Percentiles rank a stretch among this genome's conserved stretches.
Evolutionary conservation across 1,140 invertebrate species (phyloP).

Genomic region (Atta texana): DNA sequence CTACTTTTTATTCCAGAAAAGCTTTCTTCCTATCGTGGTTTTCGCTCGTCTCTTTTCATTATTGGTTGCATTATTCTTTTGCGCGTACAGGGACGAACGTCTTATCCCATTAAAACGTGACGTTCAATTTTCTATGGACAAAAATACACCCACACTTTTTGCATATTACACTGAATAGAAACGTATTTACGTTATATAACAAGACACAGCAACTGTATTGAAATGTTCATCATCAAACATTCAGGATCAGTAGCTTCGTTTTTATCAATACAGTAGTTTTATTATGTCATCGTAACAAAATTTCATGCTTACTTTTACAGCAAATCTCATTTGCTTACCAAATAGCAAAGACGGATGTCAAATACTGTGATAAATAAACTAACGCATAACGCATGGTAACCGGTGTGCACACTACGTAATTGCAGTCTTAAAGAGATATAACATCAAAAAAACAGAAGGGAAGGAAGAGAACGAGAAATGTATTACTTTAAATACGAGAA

Average conservation of each 20-base stretch:
- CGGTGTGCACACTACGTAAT: background rate
- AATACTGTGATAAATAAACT: background rate
- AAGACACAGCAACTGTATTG: background rate
- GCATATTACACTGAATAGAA: background rate
- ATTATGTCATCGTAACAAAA: background rate
- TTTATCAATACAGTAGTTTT: too few relatives aligned
- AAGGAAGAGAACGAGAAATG: background rate
- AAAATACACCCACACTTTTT: background rate
- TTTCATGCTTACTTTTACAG: conserved; percentile 7
- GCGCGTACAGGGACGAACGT: background rate
- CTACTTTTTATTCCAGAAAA: conserved; percentile 29
- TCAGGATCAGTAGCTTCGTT: background rate
- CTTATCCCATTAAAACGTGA: background rate
- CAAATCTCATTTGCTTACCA: too few relatives aligned
- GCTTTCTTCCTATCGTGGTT: background rate
- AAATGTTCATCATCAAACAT: background rate
- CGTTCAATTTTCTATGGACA: conserved; percentile 12
- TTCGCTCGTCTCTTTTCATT: background rate
- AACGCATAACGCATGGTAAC: background rate
- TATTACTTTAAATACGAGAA: background rate
- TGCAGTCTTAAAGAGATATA: conserved; percentile 27
- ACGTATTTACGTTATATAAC: background rate
- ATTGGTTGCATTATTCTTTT: background rate
- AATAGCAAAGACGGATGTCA: background rate
- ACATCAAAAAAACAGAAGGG: background rate